Percentiles rank a stretch among this genome's conserved stretches.
Evolutionary conservation across 1,140 invertebrate species (phyloP).

Genomic region (Ceratina australensis): DNA sequence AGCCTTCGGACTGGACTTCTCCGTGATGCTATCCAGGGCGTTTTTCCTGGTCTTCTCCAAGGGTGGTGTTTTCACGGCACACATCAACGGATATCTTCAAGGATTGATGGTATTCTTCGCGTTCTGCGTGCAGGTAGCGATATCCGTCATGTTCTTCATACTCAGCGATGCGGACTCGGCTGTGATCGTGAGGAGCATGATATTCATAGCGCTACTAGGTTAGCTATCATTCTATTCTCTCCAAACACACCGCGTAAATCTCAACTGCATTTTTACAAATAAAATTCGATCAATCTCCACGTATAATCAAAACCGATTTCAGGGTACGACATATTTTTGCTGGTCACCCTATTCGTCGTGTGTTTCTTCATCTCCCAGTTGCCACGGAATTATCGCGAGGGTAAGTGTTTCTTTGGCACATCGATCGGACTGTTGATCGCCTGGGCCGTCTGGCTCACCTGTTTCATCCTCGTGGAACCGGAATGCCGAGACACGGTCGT

Average conservation of each 20-base stretch:
- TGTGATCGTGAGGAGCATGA: constrained; percentile 60
- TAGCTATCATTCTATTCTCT: too few relatives aligned
- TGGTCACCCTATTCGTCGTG: constrained; percentile 79
- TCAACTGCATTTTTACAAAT: too few relatives aligned
- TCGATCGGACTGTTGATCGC: constrained; percentile 76
- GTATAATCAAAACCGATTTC: too few relatives aligned
- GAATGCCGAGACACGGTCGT: constrained; percentile 78
- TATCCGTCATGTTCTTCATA: constrained; percentile 76
- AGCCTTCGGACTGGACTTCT: constrained; percentile 80
- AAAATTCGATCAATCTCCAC: too few relatives aligned
- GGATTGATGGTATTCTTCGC: constrained; percentile 81
- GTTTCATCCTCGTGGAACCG: constrained; percentile 76
- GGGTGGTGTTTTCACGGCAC: constrained; percentile 81
- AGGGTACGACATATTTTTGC: constrained; percentile 81
- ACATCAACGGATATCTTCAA: constrained; percentile 83
- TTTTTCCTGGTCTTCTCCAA: constrained; percentile 82
- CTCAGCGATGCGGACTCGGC: constrained; percentile 67
- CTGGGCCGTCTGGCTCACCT: constrained; percentile 81
- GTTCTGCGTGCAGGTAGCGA: constrained; percentile 78
- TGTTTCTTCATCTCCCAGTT: constrained; percentile 80
- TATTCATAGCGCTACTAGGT: constrained; percentile 72
- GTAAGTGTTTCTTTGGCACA: constrained; percentile 80
- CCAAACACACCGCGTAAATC: too few relatives aligned
- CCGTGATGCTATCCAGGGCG: constrained; percentile 81
- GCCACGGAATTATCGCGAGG: constrained; percentile 82